Base-by-base conservation (phyloP, 2,797 vertebrate species). In the Lagocephalus sceleratus region DNA sequence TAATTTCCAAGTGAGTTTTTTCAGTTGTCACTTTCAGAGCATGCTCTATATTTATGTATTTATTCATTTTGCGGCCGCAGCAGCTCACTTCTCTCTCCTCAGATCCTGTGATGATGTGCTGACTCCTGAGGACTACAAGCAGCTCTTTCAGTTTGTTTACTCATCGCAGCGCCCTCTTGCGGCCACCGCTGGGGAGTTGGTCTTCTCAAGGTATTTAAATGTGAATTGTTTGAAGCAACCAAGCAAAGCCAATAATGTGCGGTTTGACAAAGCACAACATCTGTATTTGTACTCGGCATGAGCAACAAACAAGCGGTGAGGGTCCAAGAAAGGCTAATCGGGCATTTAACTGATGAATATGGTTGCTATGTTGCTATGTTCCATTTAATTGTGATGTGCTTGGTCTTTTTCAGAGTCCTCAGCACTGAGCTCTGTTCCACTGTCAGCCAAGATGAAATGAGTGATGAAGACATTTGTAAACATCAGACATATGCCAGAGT, bases 101-200 rank as follows among this genome's bases (percentile, higher is more conserved):
- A 97, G 95, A 81, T 85, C 88, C 41, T 92, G 88, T 46, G 91
- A 92, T 3, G 92, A 93, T n/a, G 76, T 81, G 6, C 81, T 97
- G 63, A 85, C 82, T 46, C 56, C 80, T 21, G 89, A 88, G 25
- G 94, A 97, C 81, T 93, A 90, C 82, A 85, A 91, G 81, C 89
- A 68, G 25, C 79, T 97, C 73, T 91, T 93, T 71, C 92, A 86
- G 82, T 88, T 95, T 66, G 94, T 96, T 61, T 98, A 93, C 75
- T 83, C 91, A 6, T 90, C 92, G n/a, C 91, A 97, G 76, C 92
- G 95, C 35, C 93, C 94, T 0, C 84, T 98, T 3, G 94, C 95
- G 0, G 76, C 84, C 54, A 81, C 90, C 19, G 94, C 94, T 15
- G 95, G 94, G 19, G 93, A 97, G 87, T 88, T 97, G 73, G 90